Percentiles rank a stretch among this genome's conserved stretches.
phyloP scores from a whole-genome alignment of 2,797 vertebrate genomes.

The Rhinophrynus dorsalis region DNA sequence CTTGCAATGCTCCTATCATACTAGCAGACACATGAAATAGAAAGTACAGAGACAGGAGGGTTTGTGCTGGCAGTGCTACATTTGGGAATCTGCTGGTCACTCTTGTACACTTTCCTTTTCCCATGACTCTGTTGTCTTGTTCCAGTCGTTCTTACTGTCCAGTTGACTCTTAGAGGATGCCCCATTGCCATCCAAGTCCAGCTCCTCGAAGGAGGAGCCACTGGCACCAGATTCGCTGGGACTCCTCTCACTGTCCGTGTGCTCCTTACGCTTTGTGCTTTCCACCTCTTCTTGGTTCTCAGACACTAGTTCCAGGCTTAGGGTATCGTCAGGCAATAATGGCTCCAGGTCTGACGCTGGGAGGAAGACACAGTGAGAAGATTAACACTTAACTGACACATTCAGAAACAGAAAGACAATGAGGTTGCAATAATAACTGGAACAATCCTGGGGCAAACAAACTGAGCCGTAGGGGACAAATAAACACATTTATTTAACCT shows the following conservation, averaged over 20 bases:
- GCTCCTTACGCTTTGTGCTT: background rate
- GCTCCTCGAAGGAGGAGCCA: conserved; percentile 78
- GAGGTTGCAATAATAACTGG: too few relatives aligned
- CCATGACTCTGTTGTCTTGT: conserved; percentile 64
- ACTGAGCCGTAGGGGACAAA: too few relatives aligned
- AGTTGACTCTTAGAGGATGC: conserved; percentile 59
- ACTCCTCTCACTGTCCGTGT: conserved; percentile 67
- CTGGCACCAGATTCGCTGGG: conserved; percentile 76
- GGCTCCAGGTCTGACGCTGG: conserved; percentile 68
- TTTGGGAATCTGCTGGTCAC: too few relatives aligned
- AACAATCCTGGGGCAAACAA: too few relatives aligned
- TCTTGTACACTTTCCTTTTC: conserved; percentile 72
- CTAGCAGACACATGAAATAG: too few relatives aligned
- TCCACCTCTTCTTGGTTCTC: conserved; percentile 79
- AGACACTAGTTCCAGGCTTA: conserved; percentile 74
- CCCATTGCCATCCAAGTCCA: conserved; percentile 71
- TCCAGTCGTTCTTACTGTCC: conserved; percentile 62
- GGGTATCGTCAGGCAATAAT: conserved; percentile 80
- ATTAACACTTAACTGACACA: background rate
- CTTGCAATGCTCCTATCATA: too few relatives aligned
- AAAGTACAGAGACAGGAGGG: too few relatives aligned
- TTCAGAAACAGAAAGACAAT: background rate
- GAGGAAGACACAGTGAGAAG: conserved; percentile 2
- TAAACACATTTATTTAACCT: too few relatives aligned
- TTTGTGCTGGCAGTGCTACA: too few relatives aligned